Base-by-base conservation (phyloP, 2,797 vertebrate species). In the Siniperca obscura region DNA sequence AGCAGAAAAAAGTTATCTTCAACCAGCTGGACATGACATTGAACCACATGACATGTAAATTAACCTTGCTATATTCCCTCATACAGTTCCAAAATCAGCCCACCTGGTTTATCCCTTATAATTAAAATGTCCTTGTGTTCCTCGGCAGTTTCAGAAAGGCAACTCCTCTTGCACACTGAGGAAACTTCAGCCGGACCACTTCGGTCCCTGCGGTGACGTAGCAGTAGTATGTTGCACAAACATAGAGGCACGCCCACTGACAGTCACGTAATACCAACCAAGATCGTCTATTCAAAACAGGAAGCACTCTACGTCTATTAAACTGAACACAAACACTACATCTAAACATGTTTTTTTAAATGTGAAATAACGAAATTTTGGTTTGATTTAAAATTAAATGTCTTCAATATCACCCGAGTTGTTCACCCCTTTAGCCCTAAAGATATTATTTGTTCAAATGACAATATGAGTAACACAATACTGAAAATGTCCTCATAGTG, bases 201-300 rank as follows among this genome's bases (percentile, higher is more conserved):
- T 25, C 25, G 22, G 12, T 74, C 65, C 67, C 42, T 0, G 22
- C 8, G 36, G 8, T 90, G 80, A 86, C 62, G 82, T 86, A 56
- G 46, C 17, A 22, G 61, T 0, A 27, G 42, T 14, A 16, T 74
- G 78, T 89, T 80, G 83, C 74, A n/a, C 80, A 87, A 83, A 7
- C 44, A 5, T 0, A 0, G 1, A 62, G 74, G 57, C 86, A 81
- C 82, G 78, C 80, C 87, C 82, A 61, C 52, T 42, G 16, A 10
- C 14, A 0, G 22, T 68, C 16, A 21, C 3, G 19, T 46, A 72
- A 72, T 7, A 7, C 57, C 0, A 22, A 1, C 74, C 19, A 68
- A 84, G 85, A 87, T 84, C 75, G 68, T 82, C 52, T 80, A 34
- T 57, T 50, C 1, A 1, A 42, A 19, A 73, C 44, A 69, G 52